phyloP scores from a whole-genome alignment of 2,888 invertebrate species.

The Tinea pellionella region DNA sequence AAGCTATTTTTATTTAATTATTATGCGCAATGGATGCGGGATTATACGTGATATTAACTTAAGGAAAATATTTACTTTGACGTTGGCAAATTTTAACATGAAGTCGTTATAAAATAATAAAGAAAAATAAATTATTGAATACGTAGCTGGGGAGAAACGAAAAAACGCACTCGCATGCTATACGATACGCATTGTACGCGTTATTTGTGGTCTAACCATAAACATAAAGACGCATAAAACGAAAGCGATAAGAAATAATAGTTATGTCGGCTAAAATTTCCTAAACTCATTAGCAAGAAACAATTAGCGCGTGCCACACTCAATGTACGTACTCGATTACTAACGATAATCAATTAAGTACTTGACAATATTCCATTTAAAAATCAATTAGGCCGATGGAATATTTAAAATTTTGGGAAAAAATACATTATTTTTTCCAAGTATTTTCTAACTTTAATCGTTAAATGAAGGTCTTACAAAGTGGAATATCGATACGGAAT shows the following conservation, averaged over 20 bases:
- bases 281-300: neutral
- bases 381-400: constrained; percentile 28
- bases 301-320: constrained; percentile 9
- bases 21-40: too few species aligned
- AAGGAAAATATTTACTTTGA: too few species aligned
- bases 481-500: neutral
- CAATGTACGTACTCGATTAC: neutral
- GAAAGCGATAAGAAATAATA: constrained; percentile 2
- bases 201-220: too few species aligned
- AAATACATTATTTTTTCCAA: neutral
- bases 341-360: neutral
- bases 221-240: neutral
- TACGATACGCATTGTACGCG: too few species aligned
- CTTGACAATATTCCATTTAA: constrained; percentile 41
- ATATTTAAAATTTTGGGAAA: constrained; percentile 23
- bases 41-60: too few species aligned
- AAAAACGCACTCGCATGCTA: too few species aligned
- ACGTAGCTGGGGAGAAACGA: too few species aligned
- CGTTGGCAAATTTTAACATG: too few species aligned
- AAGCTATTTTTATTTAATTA: too few species aligned
- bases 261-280: constrained; percentile 9
- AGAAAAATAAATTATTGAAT: too few species aligned
- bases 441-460: neutral
- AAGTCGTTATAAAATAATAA: too few species aligned
- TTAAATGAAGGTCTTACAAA: neutral